phyloP scores from a whole-genome alignment of 2,888 invertebrate species.

The Acanthosepion lycidas region DNA sequence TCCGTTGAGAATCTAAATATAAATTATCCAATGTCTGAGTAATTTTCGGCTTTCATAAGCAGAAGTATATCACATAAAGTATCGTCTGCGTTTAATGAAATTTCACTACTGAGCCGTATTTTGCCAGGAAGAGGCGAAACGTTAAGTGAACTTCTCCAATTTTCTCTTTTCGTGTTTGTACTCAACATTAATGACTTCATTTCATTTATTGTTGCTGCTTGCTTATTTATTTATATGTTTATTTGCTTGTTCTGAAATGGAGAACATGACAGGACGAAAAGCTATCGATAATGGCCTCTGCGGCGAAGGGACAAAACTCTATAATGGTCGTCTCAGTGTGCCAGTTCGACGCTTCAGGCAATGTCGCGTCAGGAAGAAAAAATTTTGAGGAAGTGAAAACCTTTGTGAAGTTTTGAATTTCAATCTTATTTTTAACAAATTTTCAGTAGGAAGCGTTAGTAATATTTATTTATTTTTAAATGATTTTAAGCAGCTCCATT shows the following conservation, averaged over 20 bases:
- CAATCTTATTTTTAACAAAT: background rate
- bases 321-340: background rate
- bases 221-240: background rate
- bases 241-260: background rate
- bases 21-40: no score
- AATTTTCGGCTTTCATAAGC: no score
- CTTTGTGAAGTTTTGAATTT: conserved; percentile 11
- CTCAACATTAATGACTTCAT: background rate
- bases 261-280: background rate
- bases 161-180: background rate
- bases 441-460: background rate
- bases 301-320: background rate
- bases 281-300: background rate
- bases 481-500: background rate
- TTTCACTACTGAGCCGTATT: background rate
- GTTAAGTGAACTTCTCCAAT: background rate
- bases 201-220: background rate
- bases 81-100: background rate
- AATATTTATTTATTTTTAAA: background rate
- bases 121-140: background rate
- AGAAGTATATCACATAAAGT: no score
- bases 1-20: no score
- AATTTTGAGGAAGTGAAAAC: background rate
- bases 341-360: background rate
- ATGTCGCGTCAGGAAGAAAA: background rate